These are phyloP conservation scores for Palaemon carinicauda DNA, from an alignment of 1,140 invertebrate genomes.

Conservation along the genomic window DNA sequence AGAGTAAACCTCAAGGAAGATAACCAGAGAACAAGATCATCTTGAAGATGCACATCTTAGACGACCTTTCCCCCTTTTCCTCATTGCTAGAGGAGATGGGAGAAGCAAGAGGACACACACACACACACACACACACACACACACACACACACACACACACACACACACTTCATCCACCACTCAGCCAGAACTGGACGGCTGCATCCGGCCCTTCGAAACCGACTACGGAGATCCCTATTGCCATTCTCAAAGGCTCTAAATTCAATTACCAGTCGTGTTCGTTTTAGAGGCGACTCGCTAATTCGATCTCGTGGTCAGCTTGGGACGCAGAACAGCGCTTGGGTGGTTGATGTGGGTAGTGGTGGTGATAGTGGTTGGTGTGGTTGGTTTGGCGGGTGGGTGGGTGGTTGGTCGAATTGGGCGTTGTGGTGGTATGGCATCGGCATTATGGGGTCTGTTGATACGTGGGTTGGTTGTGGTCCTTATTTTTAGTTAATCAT, in stretches of 20 bases:
- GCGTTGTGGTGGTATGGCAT: too few species aligned
- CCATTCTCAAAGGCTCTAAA: slow-evolving; percentile 54
- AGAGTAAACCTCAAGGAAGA: too few species aligned
- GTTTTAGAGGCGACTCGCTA: slow-evolving; percentile 49
- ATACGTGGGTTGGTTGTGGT: too few species aligned
- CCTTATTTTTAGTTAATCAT: too few species aligned
- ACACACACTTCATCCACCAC: slow-evolving; percentile 13
- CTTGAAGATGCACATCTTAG: too few species aligned
- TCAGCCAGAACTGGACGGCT: not conserved
- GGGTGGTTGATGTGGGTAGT: not conserved
- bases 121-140: not conserved
- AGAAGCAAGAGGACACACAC: not conserved
- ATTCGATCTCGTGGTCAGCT: slow-evolving; percentile 47
- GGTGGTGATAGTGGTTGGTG: not conserved
- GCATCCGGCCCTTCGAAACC: slow-evolving; percentile 13
- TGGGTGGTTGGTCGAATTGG: too few species aligned
- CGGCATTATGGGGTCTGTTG: too few species aligned
- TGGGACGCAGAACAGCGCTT: not conserved
- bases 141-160: not conserved
- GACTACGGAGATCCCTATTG: slow-evolving; percentile 49
- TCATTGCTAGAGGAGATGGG: too few species aligned
- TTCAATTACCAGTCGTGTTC: slow-evolving; percentile 50
- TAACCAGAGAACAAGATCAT: too few species aligned
- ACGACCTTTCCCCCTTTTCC: too few species aligned
- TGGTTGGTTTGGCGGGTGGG: not conserved